A percentile compares a stretch with the other conserved stretches of the same genome.
These are phyloP conservation scores for Dasysyrphus tricinctus DNA, from an alignment of 2,888 invertebrate species.

Conservation along the genomic window DNA sequence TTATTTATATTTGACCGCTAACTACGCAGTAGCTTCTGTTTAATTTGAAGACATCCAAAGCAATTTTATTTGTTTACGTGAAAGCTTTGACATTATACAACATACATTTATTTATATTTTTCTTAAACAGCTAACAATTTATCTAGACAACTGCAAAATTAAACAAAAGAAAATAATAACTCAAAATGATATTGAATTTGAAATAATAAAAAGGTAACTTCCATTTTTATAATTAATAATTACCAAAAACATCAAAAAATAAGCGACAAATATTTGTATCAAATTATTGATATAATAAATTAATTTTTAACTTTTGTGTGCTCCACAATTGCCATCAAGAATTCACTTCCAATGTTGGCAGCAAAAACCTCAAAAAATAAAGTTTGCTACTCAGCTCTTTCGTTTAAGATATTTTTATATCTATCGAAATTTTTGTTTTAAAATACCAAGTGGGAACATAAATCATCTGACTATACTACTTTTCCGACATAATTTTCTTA, in stretches of 20 bases:
- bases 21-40: neutral
- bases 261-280: too few species aligned
- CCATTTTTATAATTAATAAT: too few species aligned
- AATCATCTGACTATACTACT: neutral
- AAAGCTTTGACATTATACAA: neutral
- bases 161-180: too few species aligned
- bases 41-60: neutral
- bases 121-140: too few species aligned
- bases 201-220: too few species aligned
- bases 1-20: neutral
- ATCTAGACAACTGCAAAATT: too few species aligned
- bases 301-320: too few species aligned
- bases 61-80: neutral
- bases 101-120: neutral
- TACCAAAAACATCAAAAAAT: too few species aligned
- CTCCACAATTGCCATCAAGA: too few species aligned
- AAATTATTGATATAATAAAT: too few species aligned
- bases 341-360: neutral
- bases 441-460: neutral
- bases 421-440: neutral
- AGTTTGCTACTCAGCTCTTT: slow-evolving; percentile 60
- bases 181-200: too few species aligned
- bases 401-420: neutral
- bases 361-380: neutral
- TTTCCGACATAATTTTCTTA: neutral